Evolutionary conservation across 2,888 invertebrate genomes (phyloP), one percentile per base, ranked within the genome.

Genomic region (Panzeria rudis): DNA sequence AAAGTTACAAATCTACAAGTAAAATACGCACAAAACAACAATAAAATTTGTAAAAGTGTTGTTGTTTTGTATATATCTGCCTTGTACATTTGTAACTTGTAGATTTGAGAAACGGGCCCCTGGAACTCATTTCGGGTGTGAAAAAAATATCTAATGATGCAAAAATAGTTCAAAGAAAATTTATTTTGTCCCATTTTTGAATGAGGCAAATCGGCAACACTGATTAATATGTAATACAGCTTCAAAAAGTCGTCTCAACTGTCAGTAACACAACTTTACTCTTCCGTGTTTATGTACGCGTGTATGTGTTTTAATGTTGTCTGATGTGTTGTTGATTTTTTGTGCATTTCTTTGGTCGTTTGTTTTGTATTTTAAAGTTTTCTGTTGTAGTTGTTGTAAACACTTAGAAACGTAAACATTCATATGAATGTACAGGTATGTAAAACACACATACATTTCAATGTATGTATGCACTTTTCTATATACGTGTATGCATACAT

Each of bases 281-380:
- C 75, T 68, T 75, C 50, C 52, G 38, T 47, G 50, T 79, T 52
- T 81, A 17, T 38, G 8, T 61, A 25, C 13, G 13, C 47, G 11
- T 35, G 13, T 5, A 20, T 56, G 32, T 59, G 7, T 17, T 20
- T 52, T 84, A 71, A 32, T 76, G 71, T 54, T 83, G 76, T 72
- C 61, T 87, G 29, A 15, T 50, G 82, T 73, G 25, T 69, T 75
- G 15, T 68, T 56, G 8, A 73, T 72, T 77, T 71, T 38, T 2
- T 44, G 32, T 54, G 38, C 17, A 73, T 59, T 66, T 41, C 61
- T 59, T 75, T 68, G 38, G 20, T 54, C 68, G 68, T 79, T 54
- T 56, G 54, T 72, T 66, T 62, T 71, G 54, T 56, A 52, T 69
- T 61, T 69, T 62, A 69, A 44, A 68, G 75, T 68, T 75, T 69